phyloP scores from a whole-genome alignment of 2,113 vertebrate genomes.

The Pyxicephalus adspersus region DNA sequence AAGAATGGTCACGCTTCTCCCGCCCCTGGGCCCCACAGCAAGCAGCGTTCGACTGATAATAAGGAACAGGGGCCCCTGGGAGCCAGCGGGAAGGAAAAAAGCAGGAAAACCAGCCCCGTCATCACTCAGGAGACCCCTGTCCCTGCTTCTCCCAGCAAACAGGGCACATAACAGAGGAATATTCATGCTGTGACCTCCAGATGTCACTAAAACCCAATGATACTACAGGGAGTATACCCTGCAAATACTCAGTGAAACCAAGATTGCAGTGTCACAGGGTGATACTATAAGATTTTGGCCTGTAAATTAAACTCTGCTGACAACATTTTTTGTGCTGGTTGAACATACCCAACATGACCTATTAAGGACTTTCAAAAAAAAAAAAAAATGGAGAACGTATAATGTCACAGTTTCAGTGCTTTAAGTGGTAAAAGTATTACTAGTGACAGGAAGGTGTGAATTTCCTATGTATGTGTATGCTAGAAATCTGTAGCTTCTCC shows the following conservation, averaged over 20 bases:
- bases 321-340: not conserved
- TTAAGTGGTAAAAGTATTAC: not conserved
- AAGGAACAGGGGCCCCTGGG: slow-evolving; percentile 56
- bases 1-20: slow-evolving; percentile 96
- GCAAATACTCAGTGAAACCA: slow-evolving; percentile 29
- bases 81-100: slow-evolving; percentile 55
- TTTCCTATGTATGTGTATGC: not conserved
- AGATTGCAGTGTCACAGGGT: not conserved
- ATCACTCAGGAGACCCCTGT: slow-evolving; percentile 55
- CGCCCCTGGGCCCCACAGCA: slow-evolving; percentile 86
- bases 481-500: not conserved
- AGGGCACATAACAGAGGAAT: slow-evolving; percentile 53
- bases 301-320: slow-evolving; percentile 9
- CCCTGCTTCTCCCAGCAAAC: slow-evolving; percentile 54
- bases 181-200: slow-evolving; percentile 15
- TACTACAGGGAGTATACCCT: slow-evolving; percentile 21
- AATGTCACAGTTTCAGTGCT: not conserved
- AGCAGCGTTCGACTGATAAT: slow-evolving; percentile 70
- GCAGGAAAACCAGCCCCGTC: slow-evolving; percentile 54
- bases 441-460: slow-evolving; percentile 13
- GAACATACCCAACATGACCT: not conserved
- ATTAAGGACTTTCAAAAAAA: slow-evolving; percentile 25
- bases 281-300: slow-evolving; percentile 6
- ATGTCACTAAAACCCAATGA: slow-evolving; percentile 41
- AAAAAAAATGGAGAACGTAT: slow-evolving; percentile 3